These are phyloP conservation scores for Volucella inanis DNA, from an alignment of 2,888 invertebrate genomes.

Conservation along the genomic window DNA sequence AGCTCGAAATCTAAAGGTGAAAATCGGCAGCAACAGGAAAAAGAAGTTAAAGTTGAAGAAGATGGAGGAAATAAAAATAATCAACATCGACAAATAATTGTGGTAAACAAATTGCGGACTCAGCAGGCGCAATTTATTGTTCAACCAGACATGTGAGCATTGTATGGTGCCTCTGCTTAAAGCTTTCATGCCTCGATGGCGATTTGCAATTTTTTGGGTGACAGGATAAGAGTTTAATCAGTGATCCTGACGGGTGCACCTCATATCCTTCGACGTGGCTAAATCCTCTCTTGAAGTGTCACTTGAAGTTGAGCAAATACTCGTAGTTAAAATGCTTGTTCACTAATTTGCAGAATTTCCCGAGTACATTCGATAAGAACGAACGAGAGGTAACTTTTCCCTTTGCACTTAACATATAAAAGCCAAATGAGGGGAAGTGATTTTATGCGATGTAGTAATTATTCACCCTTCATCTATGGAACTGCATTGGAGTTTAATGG, in stretches of 20 bases:
- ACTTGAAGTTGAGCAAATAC: slow-evolving; percentile 35
- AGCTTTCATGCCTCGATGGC: slow-evolving; percentile 34
- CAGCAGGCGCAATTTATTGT: slow-evolving; percentile 59
- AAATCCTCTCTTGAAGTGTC: background rate
- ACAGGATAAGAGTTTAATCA: no score
- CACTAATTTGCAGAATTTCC: slow-evolving; percentile 5
- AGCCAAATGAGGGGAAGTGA: slow-evolving; percentile 8
- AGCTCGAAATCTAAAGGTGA: no score
- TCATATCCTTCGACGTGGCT: background rate
- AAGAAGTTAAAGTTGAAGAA: no score
- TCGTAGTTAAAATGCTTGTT: slow-evolving; percentile 39
- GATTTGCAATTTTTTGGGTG: background rate
- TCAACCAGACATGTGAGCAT: slow-evolving; percentile 55
- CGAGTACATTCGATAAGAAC: background rate
- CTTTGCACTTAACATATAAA: no score
- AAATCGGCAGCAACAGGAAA: slow-evolving; percentile 1
- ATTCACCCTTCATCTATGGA: slow-evolving; percentile 26
- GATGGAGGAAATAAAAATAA: slow-evolving; percentile 13
- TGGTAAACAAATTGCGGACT: slow-evolving; percentile 67
- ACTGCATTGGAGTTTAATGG: background rate
- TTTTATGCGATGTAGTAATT: slow-evolving; percentile 47
- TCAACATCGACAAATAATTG: slow-evolving; percentile 66
- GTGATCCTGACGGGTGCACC: no score
- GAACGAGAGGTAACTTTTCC: no score
- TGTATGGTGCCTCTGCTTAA: slow-evolving; percentile 4